Conservation (phyloP, 1,140 invertebrate species). For the Yoshiicerus persimilis region DNA sequence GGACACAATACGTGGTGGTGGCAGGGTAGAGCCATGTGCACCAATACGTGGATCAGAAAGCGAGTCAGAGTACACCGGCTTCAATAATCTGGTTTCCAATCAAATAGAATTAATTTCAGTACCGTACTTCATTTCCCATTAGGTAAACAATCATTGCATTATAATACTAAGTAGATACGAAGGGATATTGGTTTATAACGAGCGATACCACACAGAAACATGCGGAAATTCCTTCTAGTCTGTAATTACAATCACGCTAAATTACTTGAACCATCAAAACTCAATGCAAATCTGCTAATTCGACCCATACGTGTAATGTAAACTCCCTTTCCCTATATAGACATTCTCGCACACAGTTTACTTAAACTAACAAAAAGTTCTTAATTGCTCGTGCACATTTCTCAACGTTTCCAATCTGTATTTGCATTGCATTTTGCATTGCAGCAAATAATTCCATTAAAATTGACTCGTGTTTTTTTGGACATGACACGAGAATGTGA, state of each 20-base stretch:
- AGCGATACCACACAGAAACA: neutral
- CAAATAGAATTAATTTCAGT: neutral
- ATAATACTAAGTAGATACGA: neutral
- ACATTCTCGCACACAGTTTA: neutral
- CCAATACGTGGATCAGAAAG: conserved; percentile 78
- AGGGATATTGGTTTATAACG: too few species aligned
- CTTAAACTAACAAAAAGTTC: neutral
- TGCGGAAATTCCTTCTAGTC: neutral
- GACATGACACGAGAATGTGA: too few species aligned
- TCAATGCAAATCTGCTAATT: neutral
- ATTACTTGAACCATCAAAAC: neutral
- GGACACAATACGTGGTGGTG: conserved; percentile 78
- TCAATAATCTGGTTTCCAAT: conserved; percentile 63
- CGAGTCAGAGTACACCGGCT: conserved; percentile 76
- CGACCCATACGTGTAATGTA: too few species aligned
- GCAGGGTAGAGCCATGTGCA: conserved; percentile 70
- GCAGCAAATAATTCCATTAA: neutral
- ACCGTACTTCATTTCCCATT: neutral
- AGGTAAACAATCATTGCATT: neutral
- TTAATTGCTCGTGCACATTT: neutral
- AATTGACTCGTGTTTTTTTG: neutral
- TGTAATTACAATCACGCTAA: neutral
- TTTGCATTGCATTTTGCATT: too few species aligned
- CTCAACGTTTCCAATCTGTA: neutral
- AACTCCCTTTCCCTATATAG: neutral